A percentile compares a stretch with the other conserved stretches of the same genome.
These are phyloP conservation scores for Melieria omissa DNA, from an alignment of 2,888 invertebrate species.

Conservation along the genomic window DNA sequence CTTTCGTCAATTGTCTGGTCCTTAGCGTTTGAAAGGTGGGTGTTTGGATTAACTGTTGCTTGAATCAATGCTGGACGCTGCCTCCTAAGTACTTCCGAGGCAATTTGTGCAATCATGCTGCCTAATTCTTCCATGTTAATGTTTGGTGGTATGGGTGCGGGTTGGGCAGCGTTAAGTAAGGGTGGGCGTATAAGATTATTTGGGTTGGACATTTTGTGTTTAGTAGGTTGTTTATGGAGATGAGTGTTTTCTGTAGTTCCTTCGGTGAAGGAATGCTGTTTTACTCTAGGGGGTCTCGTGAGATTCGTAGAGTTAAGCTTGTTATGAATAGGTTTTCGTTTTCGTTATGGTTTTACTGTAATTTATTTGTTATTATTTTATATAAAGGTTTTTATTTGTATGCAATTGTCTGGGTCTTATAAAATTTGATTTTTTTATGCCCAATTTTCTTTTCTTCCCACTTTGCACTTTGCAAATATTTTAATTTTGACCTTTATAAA, in stretches of 20 bases:
- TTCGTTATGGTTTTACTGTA: not conserved
- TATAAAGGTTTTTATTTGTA: not conserved
- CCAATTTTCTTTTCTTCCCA: too few species aligned
- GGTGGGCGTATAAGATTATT: not conserved
- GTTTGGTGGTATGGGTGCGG: slow-evolving; percentile 2
- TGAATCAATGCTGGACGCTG: slow-evolving; percentile 1
- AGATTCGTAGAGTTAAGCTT: slow-evolving; percentile 1
- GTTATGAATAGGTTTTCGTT: not conserved
- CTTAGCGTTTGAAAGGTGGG: not conserved
- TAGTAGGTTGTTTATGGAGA: not conserved
- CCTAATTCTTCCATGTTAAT: not conserved
- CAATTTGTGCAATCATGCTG: not conserved
- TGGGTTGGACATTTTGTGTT: not conserved
- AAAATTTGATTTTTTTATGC: not conserved
- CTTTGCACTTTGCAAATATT: too few species aligned
- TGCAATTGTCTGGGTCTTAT: not conserved
- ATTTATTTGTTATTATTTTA: not conserved
- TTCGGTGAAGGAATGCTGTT: not conserved
- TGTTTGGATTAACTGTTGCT: slow-evolving; percentile 3
- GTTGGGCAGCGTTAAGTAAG: not conserved
- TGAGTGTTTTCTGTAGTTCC: not conserved
- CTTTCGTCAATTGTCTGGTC: slow-evolving; percentile 19
- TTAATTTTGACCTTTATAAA: too few species aligned
- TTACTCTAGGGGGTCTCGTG: not conserved
- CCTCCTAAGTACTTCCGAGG: not conserved